phyloP scores from a whole-genome alignment of 2,113 vertebrate species.

The Amblyopsis rosae region DNA sequence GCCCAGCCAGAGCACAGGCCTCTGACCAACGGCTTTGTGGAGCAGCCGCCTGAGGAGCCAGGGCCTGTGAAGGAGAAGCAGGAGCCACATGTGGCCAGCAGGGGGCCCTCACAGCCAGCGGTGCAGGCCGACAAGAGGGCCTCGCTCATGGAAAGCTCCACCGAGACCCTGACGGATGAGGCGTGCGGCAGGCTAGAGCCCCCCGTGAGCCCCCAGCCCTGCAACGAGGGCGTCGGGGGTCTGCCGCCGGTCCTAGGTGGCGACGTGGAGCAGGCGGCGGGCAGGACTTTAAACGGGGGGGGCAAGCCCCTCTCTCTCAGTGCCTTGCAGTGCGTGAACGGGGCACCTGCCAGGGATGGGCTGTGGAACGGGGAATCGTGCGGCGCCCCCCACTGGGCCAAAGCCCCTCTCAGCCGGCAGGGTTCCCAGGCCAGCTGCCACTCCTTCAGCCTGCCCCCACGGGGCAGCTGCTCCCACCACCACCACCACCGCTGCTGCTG shows the following conservation, averaged over 20 bases:
- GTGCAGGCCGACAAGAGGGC: conserved; percentile 67
- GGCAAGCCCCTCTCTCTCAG: conserved; percentile 75
- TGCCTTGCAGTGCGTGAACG: conserved; percentile 82
- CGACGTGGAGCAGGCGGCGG: conserved; percentile 60
- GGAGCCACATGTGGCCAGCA: conserved; percentile 42
- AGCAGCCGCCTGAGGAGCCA: conserved; percentile 32
- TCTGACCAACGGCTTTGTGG: conserved; percentile 62
- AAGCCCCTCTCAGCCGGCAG: conserved; percentile 82
- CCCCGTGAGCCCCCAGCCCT: conserved; percentile 23
- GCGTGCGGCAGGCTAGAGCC: conserved; percentile 70
- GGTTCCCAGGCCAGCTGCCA: conserved; percentile 80
- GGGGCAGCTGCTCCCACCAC: conserved; percentile 77
- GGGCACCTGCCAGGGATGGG: conserved; percentile 79
- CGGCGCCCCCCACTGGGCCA: conserved; percentile 54
- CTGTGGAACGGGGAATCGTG: conserved; percentile 76
- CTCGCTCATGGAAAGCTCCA: conserved; percentile 82
- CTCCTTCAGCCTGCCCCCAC: conserved; percentile 77
- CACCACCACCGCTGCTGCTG: conserved; percentile 84
- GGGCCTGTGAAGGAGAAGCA: conserved; percentile 38
- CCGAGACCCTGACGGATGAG: conserved; percentile 85
- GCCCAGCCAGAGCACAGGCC: conserved; percentile 52
- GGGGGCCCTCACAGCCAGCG: conserved; percentile 47
- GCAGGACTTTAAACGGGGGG: conserved; percentile 80
- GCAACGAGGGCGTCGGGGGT: conserved; percentile 29
- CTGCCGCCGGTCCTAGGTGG: conserved; percentile 39